Conservation (phyloP, 2,797 vertebrate species). For the Cossypha caffra region DNA sequence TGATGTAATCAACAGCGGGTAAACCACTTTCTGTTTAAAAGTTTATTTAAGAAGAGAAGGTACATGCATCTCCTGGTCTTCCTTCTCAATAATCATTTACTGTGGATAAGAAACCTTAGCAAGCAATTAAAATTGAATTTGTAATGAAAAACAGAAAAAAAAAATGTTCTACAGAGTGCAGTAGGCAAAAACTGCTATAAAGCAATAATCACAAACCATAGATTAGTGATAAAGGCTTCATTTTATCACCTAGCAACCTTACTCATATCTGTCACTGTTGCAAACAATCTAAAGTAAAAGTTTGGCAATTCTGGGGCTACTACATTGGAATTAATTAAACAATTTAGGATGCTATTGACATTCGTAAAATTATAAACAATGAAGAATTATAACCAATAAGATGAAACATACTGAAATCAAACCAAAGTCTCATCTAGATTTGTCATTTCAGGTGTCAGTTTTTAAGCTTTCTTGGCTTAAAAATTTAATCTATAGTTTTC, state of each 20-base stretch:
- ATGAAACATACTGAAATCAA: background rate
- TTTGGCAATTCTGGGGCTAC: background rate
- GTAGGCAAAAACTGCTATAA: background rate
- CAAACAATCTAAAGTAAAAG: background rate
- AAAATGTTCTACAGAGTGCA: background rate
- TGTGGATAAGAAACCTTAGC: background rate
- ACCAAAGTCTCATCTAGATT: background rate
- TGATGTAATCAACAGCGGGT: background rate
- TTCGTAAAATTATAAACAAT: background rate
- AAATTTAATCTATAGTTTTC: background rate
- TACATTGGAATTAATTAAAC: background rate
- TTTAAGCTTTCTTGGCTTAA: background rate
- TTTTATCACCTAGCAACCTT: conserved; percentile 2
- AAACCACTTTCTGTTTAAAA: background rate
- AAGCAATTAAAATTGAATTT: conserved; percentile 24
- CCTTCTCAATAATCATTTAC: background rate
- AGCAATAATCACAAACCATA: background rate
- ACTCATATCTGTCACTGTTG: background rate
- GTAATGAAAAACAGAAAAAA: background rate
- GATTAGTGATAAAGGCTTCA: background rate
- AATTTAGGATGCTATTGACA: background rate
- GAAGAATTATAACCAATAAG: background rate
- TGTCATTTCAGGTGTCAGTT: background rate
- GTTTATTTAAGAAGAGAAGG: background rate
- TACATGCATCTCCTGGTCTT: background rate